These are phyloP conservation scores for Hydriomena furcata DNA, from an alignment of 2,888 invertebrate species.

Conservation along the genomic window DNA sequence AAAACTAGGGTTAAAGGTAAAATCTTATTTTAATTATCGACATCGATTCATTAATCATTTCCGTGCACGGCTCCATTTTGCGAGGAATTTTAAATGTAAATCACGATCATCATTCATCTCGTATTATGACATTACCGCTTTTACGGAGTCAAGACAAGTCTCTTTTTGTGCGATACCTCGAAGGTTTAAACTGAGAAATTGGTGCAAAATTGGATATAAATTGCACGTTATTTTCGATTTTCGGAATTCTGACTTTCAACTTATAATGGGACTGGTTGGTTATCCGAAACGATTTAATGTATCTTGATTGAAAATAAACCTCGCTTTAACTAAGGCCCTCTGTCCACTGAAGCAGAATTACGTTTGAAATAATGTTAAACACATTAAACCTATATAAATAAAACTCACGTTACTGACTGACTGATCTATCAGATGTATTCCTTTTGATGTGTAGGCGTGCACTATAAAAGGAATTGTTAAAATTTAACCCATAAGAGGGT, in stretches of 20 bases:
- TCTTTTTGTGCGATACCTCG: conserved; percentile 29
- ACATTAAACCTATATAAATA: no score
- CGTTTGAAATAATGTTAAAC: no score
- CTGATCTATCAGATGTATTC: no score
- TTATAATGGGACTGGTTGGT: conserved; percentile 15
- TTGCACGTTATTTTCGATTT: conserved; percentile 59
- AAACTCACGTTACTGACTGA: no score
- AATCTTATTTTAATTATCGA: conserved; percentile 20
- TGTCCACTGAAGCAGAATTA: not conserved
- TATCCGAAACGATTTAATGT: conserved; percentile 33
- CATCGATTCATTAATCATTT: conserved; percentile 19
- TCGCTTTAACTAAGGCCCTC: conserved; percentile 1
- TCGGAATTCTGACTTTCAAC: conserved; percentile 23
- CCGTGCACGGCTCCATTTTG: conserved; percentile 2
- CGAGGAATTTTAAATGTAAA: conserved; percentile 16
- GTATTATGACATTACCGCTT: conserved; percentile 8
- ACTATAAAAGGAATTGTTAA: no score
- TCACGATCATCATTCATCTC: conserved; percentile 8
- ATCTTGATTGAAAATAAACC: conserved; percentile 38
- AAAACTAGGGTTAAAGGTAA: conserved; percentile 3
- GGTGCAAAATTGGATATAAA: conserved; percentile 74
- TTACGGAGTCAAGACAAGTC: conserved; percentile 24
- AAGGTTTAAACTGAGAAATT: conserved; percentile 59
- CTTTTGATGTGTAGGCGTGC: no score
- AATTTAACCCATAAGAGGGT: no score